Base-by-base conservation (phyloP, 2,888 invertebrate genomes). In the Acleris cristana region DNA sequence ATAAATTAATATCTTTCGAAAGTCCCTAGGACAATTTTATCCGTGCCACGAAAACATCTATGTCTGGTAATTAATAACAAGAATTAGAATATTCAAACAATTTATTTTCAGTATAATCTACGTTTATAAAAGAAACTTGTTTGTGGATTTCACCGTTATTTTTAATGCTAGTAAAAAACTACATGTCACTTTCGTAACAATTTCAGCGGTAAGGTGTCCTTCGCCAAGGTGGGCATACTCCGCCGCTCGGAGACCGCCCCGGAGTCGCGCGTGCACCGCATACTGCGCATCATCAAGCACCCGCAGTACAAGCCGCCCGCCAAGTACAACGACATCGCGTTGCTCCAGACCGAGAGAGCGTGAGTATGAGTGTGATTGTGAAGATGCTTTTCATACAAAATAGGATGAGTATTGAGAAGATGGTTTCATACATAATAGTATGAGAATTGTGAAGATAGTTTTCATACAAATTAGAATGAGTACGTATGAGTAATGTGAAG, bases 291-390 rank as follows among this genome's bases (percentile, higher is more conserved):
- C 48, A 71, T 79, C 21, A 78, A 77, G 34, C 79, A 85, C 12
- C 82, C 83, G 0, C 57, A 75, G 0, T 86, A 79, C 72, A 63
- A 64, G 1, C 76, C 86, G 0, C 85, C 85, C 0, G 8, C 57
- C 2, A 77, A 76, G 40, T 85, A 86, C 55, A 71, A 86, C 52
- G 86, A 87, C 60, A 85, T 87, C 7, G 84, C 85, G 0, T 65
- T 87, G 3, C 30, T 87, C 14, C 72, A 82, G 70, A 78, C 81
- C 0, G 82, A 80, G 0, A 74, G 69, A 7, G 59, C 65, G 86
- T 86, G 54, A 82, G 84, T 55, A 23, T 2, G 7, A 6, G 34
- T 21, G 5, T 7, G n/a, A 30, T 44, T 16, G 16, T 16, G 16
- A 44, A 16, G 14, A 16, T 44, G 16, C 16, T 30, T 44, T 44